Percentiles rank a stretch among this genome's conserved stretches.
These are phyloP conservation scores for Papilio protenor DNA, from an alignment of 2,888 invertebrate genomes.

Conservation along the genomic window DNA sequence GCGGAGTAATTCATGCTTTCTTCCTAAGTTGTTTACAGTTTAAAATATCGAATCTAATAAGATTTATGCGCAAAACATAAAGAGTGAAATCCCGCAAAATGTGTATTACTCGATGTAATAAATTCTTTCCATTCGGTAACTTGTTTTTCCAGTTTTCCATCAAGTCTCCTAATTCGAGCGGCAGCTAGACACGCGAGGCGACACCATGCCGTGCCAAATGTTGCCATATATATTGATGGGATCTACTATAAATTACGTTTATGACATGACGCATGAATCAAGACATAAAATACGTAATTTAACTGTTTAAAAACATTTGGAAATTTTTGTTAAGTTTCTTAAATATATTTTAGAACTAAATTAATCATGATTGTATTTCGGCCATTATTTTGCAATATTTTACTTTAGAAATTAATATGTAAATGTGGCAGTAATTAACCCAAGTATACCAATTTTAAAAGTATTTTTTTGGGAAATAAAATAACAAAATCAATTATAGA, in stretches of 20 bases:
- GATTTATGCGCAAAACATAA: background rate
- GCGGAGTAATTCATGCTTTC: too few relatives aligned
- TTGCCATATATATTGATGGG: slow-evolving; percentile 37
- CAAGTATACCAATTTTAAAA: too few relatives aligned
- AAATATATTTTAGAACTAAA: background rate
- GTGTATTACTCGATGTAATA: slow-evolving; percentile 34
- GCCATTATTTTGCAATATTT: too few relatives aligned
- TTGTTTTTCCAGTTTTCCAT: slow-evolving; percentile 42
- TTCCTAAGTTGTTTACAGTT: too few relatives aligned
- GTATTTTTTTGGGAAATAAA: too few relatives aligned
- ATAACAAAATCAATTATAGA: too few relatives aligned
- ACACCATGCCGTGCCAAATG: slow-evolving; percentile 41
- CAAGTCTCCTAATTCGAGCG: slow-evolving; percentile 39
- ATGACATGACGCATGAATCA: background rate
- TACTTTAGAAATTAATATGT: too few relatives aligned
- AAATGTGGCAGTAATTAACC: too few relatives aligned
- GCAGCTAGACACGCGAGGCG: slow-evolving; percentile 22
- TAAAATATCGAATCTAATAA: background rate
- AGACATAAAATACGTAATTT: background rate
- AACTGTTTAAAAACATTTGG: background rate
- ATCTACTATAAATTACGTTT: slow-evolving; percentile 18
- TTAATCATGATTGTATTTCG: too few relatives aligned
- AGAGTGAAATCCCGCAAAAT: slow-evolving; percentile 19
- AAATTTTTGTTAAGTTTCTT: background rate
- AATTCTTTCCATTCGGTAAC: slow-evolving; percentile 37